Conservation (phyloP, 2,797 vertebrate genomes). For the Notamacropus eugenii region DNA sequence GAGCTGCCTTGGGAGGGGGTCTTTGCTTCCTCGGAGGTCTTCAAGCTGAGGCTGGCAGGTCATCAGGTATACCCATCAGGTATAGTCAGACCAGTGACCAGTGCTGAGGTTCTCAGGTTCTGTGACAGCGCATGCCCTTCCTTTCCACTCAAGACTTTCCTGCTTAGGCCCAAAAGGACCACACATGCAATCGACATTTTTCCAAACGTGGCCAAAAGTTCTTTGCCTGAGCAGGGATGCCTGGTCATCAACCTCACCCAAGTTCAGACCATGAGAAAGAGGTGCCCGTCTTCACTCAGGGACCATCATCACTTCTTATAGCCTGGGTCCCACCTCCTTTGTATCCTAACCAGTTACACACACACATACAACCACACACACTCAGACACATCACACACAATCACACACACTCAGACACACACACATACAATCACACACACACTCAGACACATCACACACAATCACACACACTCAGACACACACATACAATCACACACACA, state of each 20-base stretch:
- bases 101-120: neutral
- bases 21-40: neutral
- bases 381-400: too few species aligned
- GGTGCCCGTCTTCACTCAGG: too few species aligned
- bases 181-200: neutral
- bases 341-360: neutral
- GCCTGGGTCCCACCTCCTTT: neutral
- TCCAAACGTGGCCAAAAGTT: neutral
- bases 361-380: too few species aligned
- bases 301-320: neutral
- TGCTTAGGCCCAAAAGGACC: neutral
- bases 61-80: too few species aligned
- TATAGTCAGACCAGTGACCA: accelerated
- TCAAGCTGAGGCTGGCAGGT: neutral
- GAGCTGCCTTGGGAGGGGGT: neutral
- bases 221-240: neutral
- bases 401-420: too few species aligned
- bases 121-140: too few species aligned
- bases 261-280: neutral
- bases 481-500: too few species aligned
- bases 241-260: neutral
- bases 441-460: too few species aligned
- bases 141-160: too few species aligned
- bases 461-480: too few species aligned
- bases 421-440: neutral